Percentiles rank a stretch among this genome's conserved stretches.
Evolutionary conservation across 2,797 vertebrate genomes (phyloP).

Genomic region (Anabacerthia variegaticeps): DNA sequence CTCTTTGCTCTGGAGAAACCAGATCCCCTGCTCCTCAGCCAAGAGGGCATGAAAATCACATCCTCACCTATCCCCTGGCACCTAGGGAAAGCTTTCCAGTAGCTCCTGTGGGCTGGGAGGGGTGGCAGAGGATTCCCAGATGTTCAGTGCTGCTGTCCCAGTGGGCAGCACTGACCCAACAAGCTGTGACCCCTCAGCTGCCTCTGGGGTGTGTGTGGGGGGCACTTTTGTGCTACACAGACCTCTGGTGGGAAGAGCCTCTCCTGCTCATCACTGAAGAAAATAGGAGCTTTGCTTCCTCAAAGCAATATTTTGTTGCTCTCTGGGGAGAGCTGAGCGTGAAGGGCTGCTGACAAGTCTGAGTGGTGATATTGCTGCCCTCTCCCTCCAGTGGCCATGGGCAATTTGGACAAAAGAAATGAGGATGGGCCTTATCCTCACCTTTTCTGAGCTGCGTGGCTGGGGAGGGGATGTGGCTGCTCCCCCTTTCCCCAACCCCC

Average conservation of each 20-base stretch:
- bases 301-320: neutral
- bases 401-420: neutral
- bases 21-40: neutral
- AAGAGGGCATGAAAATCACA: neutral
- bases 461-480: neutral
- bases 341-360: neutral
- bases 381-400: neutral
- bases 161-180: neutral
- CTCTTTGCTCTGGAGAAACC: neutral
- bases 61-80: neutral
- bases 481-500: neutral
- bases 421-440: neutral
- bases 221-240: neutral
- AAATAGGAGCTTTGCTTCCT: neutral
- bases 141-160: neutral
- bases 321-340: neutral
- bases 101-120: neutral
- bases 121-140: neutral
- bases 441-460: neutral
- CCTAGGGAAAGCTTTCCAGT: neutral
- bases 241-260: neutral
- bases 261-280: neutral
- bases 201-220: fast-evolving
- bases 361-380: neutral
- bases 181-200: neutral